Evolutionary conservation across 2,113 vertebrate species (phyloP), one percentile per base, ranked within the genome.

Genomic region (Mirounga angustirostris): DNA sequence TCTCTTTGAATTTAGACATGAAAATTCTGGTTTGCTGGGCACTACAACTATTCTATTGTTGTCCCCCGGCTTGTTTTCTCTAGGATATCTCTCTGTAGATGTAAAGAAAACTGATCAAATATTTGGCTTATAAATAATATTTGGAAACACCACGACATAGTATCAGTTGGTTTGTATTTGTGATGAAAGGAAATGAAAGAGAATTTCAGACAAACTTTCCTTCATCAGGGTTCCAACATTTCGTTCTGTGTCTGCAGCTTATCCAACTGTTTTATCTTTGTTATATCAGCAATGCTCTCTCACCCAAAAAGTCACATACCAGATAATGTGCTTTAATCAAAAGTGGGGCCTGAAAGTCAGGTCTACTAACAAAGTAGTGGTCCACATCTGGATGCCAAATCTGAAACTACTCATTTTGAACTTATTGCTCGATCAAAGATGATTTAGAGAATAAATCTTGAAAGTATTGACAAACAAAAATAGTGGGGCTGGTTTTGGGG

Each of bases 31-130:
- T 69, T 96, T 96, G 21, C 59, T 90, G 83, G 56, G 16, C 16
- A 89, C 43, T 63, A 88, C 85, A 93, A 97, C 33, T 76, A 94
- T 73, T 95, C 58, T 84, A 93, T 94, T 97, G 91, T 91, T 90
- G 54, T 96, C 71, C 36, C 52, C 43, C 91, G 81, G 58, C 69
- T 92, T 92, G 69, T 13, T 86, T 96, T 96, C 94, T 97, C 46
- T 88, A 92, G 30, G 69, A 94, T 76, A 93, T 94, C 67, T 92
- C 92, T 97, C 61, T 59, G 71, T 95, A 90, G 80, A 90, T 97
- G 43, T 95, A 94, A 95, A 96, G 83, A 97, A 97, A 96, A 93
- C 84, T 89, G 95, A 98, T 98, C 96, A 98, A 98, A 98, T 94
- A 96, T 94, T 97, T 97, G 80, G 36, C 80, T 97, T 97, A 96